Evolutionary conservation across 2,113 vertebrate genomes (phyloP).

Genomic region (Aptenodytes forsteri): DNA sequence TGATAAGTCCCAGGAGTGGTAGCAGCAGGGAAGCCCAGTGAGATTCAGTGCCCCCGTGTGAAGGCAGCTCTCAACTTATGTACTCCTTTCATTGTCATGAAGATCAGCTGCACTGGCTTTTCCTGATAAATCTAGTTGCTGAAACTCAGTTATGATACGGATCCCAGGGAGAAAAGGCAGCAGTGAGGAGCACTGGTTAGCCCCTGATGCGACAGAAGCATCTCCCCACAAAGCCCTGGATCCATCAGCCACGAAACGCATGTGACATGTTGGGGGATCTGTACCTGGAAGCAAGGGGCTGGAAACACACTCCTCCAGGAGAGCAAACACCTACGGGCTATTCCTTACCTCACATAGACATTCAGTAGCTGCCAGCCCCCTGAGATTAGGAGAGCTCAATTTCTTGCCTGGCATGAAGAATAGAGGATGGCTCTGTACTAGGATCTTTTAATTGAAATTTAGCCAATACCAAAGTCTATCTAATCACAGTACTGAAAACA

Average conservation of each 20-base stretch:
- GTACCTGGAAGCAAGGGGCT: not conserved
- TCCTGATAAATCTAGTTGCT: not conserved
- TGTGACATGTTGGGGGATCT: not conserved
- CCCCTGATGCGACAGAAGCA: not conserved
- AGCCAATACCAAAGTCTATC: not conserved
- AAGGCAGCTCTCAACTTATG: not conserved
- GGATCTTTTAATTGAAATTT: not conserved
- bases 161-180: not conserved
- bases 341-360: not conserved
- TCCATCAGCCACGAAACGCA: not conserved
- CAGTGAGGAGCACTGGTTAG: not conserved
- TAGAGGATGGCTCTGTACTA: not conserved
- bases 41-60: not conserved
- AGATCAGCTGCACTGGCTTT: not conserved
- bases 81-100: fast-evolving
- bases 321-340: not conserved
- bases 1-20: not conserved
- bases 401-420: not conserved
- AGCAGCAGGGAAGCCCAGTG: not conserved
- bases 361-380: not conserved
- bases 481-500: not conserved
- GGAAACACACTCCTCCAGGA: not conserved
- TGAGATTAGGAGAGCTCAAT: not conserved
- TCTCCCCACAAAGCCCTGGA: not conserved
- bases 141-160: not conserved